Base-by-base conservation (phyloP, 2,113 vertebrate species). In the Abramis brama region DNA sequence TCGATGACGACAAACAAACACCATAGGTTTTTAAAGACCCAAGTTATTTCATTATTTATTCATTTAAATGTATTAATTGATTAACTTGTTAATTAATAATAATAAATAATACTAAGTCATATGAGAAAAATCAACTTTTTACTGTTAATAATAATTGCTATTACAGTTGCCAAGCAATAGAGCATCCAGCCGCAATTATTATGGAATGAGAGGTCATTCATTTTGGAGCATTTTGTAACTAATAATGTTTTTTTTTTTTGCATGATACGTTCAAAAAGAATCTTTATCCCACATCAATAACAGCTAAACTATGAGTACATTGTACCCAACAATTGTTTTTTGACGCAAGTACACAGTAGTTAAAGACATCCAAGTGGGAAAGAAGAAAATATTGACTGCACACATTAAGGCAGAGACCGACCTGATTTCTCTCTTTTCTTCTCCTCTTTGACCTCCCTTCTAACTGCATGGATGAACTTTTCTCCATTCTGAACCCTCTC, bases 361-460 rank as follows among this genome's bases (percentile, higher is more conserved):
- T 55, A 55, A 55, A 36, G 36, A 6, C 36, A 36, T 6, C 36
- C 36, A 36, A 5, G 50, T 55, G 50, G 50, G 15, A 55, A 4
- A 55, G 36, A n/a, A 64, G 45, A 73, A 39, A 57, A 85, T 68
- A 5, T 84, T 43, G 19, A 71, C 19, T 0, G 10, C 30, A 68
- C 30, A 68, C 17, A 36, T 15, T 3, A 36, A 70, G 4, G 30
- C 33, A 70, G 33, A 81, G 45, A 94, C 93, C 12, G 30, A 98
- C 98, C 92, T 95, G 94, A 55, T 89, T 95, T 97, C 10, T 98
- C 97, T 93, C 95, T 98, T 82, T 70, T 90, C 75, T 82, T 91
- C 10, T 92, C 90, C 0, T 91, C 96, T 83, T 86, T 91, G 30
- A 84, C 84, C 15, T 97, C 96, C 78, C 94, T 97, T 93, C 92